Evolutionary conservation across 2,888 invertebrate genomes (phyloP), one percentile per base, ranked within the genome.

Genomic region (Eledona agricola): DNA sequence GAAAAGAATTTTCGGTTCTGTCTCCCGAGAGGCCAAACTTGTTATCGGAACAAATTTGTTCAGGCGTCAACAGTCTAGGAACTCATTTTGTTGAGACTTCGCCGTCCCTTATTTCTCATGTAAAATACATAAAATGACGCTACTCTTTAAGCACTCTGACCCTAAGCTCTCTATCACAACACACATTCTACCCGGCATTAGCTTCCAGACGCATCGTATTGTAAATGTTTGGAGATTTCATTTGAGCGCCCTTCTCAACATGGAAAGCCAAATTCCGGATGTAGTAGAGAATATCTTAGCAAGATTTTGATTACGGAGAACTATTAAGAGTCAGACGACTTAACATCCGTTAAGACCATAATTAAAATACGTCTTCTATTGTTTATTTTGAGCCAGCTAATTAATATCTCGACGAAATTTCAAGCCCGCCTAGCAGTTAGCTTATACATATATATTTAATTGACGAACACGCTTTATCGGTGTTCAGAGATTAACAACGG

Each of bases 1-100:
- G 12, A 45, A 45, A 45, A 45, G 45, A 45, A 34, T 45, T 32
- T 45, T 22, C 34, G 10, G 32, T 34, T 45, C 26, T 45, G 23
- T 25, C 10, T 45, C 45, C 26, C 45, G 23, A 23, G 45, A 25
- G 45, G 26, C 32, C 17, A 45, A 45, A 45, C 32, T 45, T 45
- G 34, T 45, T 45, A 45, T 45, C 45, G 45, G 34, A 45, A 45
- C 45, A 45, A 45, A 34, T 45, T 45, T 45, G 34, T 45, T 45
- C 34, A 16, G 45, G 45, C 45, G 45, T 45, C 45, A 45, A 45
- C 45, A 45, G 45, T 45, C 32, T 34, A 45, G 19, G 45, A 45
- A 45, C 45, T 45, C 45, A 45, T 45, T 45, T 45, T 34, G 45
- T 23, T 34, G 34, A 45, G 34, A 45, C 45, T 32, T 45, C 34